Conservation (phyloP, 2,888 invertebrate genomes). For the Stenurella melanura region DNA sequence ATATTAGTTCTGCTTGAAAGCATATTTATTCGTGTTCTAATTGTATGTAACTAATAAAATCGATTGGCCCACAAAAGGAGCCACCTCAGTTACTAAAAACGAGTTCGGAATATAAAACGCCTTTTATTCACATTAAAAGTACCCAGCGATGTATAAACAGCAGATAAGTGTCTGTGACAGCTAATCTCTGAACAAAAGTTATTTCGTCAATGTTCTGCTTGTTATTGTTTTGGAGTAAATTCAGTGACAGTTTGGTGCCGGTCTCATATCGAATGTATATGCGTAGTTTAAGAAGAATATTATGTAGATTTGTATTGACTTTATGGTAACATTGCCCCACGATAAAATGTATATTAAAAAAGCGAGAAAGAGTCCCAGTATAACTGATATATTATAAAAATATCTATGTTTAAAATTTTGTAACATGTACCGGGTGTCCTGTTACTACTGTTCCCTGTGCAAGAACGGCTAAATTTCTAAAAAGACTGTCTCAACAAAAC, state of each 20-base stretch:
- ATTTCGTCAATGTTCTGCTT: neutral
- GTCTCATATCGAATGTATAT: neutral
- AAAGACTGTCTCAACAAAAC: no score
- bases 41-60: slow-evolving; percentile 29
- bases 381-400: no score
- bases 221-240: neutral
- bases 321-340: no score
- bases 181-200: neutral
- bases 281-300: no score
- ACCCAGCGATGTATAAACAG: neutral
- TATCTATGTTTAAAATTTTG: no score
- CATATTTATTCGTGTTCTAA: slow-evolving; percentile 20
- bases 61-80: slow-evolving; percentile 15
- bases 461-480: no score
- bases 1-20: slow-evolving; percentile 1
- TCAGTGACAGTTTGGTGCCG: neutral
- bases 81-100: neutral
- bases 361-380: no score
- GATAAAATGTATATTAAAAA: no score
- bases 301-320: no score
- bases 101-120: neutral
- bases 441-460: no score
- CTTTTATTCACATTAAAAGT: neutral
- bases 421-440: no score
- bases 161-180: slow-evolving; percentile 7